Evolutionary conservation across 2,797 vertebrate species (phyloP).

Genomic region (Thalassophryne amazonica): DNA sequence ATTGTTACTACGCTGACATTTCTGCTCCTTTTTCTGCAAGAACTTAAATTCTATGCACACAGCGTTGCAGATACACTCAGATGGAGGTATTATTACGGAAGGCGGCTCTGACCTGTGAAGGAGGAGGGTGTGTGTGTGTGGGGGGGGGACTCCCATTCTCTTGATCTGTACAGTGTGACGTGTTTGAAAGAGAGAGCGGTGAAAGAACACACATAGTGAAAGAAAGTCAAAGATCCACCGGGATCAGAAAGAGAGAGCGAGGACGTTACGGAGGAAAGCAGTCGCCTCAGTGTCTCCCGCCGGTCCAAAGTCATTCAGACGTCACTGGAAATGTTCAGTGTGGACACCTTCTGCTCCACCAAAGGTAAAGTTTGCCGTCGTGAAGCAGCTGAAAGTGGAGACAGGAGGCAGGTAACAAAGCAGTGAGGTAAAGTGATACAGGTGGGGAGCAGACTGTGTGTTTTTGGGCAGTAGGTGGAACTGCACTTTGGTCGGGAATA

Average conservation of each 20-base stretch:
- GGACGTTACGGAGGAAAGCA: neutral
- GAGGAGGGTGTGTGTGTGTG: conserved; percentile 22
- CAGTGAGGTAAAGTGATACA: conserved; percentile 57
- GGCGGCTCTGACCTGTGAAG: conserved; percentile 67
- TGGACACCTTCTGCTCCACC: conserved; percentile 70
- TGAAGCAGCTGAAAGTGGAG: conserved; percentile 21
- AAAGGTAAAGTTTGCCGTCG: conserved; percentile 74
- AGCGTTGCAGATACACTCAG: neutral
- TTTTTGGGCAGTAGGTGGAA: conserved; percentile 29
- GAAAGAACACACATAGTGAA: conserved; percentile 22
- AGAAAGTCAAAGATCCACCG: conserved; percentile 39
- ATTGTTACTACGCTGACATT: conserved; percentile 34
- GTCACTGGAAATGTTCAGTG: conserved; percentile 33
- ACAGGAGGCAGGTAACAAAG: conserved; percentile 28
- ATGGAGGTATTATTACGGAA: conserved; percentile 57
- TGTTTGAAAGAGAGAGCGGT: conserved; percentile 46
- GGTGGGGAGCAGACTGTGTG: conserved; percentile 36
- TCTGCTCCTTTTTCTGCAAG: conserved; percentile 43
- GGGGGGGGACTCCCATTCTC: conserved; percentile 48
- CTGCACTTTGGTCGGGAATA: conserved; percentile 22
- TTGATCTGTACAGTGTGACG: conserved; percentile 53
- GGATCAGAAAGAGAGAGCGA: conserved; percentile 25
- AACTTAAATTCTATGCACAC: conserved; percentile 14
- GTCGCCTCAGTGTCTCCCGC: neutral
- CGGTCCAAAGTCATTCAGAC: conserved; percentile 47